Evolutionary conservation across 2,797 vertebrate genomes (phyloP).

Genomic region (Sphenodon punctatus): DNA sequence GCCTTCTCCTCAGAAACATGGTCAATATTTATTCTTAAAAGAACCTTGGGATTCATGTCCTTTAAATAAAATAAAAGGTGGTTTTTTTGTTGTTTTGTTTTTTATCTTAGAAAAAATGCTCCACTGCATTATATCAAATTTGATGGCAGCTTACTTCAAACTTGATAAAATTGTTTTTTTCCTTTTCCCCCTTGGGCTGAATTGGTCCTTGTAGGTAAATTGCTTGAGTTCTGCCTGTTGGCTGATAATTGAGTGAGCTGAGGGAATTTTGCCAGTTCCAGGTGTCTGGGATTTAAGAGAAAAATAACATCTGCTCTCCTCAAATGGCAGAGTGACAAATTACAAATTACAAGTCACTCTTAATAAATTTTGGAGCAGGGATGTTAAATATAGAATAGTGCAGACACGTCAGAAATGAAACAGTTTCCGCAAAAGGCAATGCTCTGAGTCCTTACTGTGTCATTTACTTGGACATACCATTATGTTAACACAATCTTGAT

Average conservation of each 20-base stretch:
- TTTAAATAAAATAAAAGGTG: no score
- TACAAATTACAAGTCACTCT: constrained; percentile 52
- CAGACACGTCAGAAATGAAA: background rate
- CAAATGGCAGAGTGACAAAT: constrained; percentile 54
- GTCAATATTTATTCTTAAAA: background rate
- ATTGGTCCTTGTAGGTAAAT: constrained; percentile 34
- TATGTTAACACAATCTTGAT: background rate
- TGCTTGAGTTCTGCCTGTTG: constrained; percentile 40
- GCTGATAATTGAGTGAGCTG: constrained; percentile 52
- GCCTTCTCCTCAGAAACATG: background rate
- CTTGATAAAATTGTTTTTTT: background rate
- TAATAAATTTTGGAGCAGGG: constrained; percentile 43
- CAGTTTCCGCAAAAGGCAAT: background rate
- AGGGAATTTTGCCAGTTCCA: constrained; percentile 58
- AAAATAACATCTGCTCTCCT: constrained; percentile 69
- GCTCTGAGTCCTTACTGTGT: background rate
- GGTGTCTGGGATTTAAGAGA: constrained; percentile 42
- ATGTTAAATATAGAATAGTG: background rate
- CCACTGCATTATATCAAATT: background rate
- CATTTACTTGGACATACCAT: background rate
- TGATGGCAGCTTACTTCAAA: background rate
- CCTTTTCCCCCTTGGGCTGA: background rate
- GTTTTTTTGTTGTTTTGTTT: background rate
- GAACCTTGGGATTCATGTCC: background rate
- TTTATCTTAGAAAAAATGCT: background rate